Evolutionary conservation across 2,888 invertebrate genomes (phyloP).

Genomic region (Parnassius apollo): DNA sequence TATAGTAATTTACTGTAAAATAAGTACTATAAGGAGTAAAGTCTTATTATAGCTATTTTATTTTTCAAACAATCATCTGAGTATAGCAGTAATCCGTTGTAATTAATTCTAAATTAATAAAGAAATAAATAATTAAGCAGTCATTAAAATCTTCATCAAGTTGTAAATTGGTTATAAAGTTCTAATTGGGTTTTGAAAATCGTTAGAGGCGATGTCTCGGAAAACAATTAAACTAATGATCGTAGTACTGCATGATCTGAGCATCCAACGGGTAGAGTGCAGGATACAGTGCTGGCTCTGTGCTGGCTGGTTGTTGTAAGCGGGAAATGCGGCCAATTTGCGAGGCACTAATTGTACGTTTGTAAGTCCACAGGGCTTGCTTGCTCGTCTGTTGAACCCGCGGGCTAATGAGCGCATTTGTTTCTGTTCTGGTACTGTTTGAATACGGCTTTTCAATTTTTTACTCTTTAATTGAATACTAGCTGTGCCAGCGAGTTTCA

Average conservation of each 20-base stretch:
- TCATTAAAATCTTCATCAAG: neutral
- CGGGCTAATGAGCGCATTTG: constrained; percentile 8
- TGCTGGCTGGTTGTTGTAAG: constrained; percentile 53
- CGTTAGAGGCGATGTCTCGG: constrained; percentile 6
- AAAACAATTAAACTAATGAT: constrained; percentile 18
- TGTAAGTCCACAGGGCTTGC: constrained; percentile 17
- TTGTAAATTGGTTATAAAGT: constrained; percentile 7
- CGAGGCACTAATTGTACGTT: constrained; percentile 27
- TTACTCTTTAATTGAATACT: neutral
- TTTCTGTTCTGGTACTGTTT: constrained; percentile 4
- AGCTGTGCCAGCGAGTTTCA: too few relatives aligned
- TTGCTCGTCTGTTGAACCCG: constrained; percentile 22
- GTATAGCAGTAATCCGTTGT: too few relatives aligned
- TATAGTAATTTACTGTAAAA: too few relatives aligned
- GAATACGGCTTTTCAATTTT: constrained; percentile 2
- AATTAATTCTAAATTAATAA: too few relatives aligned
- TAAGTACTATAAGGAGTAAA: too few relatives aligned
- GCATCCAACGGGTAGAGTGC: constrained; percentile 32
- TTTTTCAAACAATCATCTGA: too few relatives aligned
- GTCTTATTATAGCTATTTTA: too few relatives aligned
- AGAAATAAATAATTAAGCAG: neutral
- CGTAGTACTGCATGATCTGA: constrained; percentile 14
- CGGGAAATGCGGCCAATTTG: constrained; percentile 28
- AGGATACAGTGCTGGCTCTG: constrained; percentile 57
- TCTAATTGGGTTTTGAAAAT: constrained; percentile 11